A percentile compares a stretch with the other conserved stretches of the same genome.
Evolutionary conservation across 2,888 invertebrate species (phyloP).

Genomic region (Spisula solida): DNA sequence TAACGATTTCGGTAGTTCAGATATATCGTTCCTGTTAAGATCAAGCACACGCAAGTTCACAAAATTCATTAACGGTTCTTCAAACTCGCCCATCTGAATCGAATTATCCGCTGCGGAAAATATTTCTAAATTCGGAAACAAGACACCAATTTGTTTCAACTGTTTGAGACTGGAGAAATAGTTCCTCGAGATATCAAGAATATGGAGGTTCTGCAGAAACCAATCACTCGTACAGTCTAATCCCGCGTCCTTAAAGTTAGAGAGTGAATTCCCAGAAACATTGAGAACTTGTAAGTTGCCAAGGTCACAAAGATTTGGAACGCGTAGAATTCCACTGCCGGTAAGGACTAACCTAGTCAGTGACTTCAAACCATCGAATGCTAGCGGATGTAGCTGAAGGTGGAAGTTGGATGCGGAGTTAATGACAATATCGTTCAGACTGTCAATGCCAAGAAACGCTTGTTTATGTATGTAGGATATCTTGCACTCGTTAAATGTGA

Average conservation of each 20-base stretch:
- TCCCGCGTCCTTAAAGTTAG: slow-evolving; percentile 57
- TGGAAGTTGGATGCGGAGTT: slow-evolving; percentile 57
- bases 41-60: slow-evolving; percentile 50
- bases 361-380: slow-evolving; percentile 42
- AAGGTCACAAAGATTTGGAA: slow-evolving; percentile 58
- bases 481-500: slow-evolving; percentile 61
- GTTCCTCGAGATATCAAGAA: slow-evolving; percentile 65
- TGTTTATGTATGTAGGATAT: slow-evolving; percentile 58
- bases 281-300: slow-evolving; percentile 48
- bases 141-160: slow-evolving; percentile 38
- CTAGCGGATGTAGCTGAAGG: slow-evolving; percentile 57
- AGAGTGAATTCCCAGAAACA: slow-evolving; percentile 59
- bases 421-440: slow-evolving; percentile 41
- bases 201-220: slow-evolving; percentile 21
- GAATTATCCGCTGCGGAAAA: slow-evolving; percentile 49
- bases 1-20: slow-evolving; percentile 47
- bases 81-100: slow-evolving; percentile 29
- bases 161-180: slow-evolving; percentile 45
- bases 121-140: slow-evolving; percentile 55
- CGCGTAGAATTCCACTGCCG: slow-evolving; percentile 49
- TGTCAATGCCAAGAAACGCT: slow-evolving; percentile 50
- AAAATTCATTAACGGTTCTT: slow-evolving; percentile 48
- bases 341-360: slow-evolving; percentile 46
- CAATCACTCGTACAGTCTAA: slow-evolving; percentile 41
- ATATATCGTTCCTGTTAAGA: slow-evolving; percentile 58